Evolutionary conservation across 2,113 vertebrate species (phyloP), one percentile per base, ranked within the genome.

Genomic region (Ginglymostoma cirratum): DNA sequence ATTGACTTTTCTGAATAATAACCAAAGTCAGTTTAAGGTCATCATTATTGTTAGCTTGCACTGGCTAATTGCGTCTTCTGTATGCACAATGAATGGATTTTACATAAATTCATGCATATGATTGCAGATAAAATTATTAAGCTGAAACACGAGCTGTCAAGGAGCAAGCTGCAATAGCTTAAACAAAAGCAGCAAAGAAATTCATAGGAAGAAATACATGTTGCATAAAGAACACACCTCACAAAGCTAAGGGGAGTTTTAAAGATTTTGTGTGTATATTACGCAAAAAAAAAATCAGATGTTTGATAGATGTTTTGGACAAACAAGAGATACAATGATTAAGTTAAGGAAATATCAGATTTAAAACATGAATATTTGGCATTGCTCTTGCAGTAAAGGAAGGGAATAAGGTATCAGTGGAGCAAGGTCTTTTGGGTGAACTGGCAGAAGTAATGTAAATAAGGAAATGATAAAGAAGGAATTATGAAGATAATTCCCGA

Each of bases 1-100:
- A 69, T 94, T 42, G 90, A 93, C 34, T 93, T 93, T 65, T 67
- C 90, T 38, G 17, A 23, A 42, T n/a, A 93, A 93, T 67, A 93
- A 5, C 34, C 90, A 93, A 67, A 66, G 61, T 65, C 90, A 93
- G 65, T 38, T 14, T 38, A 17, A 65, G 34, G 90, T 38, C 34
- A 93, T 93, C 61, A 65, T 2, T 38, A 19, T 17, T 93, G 34
- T 30, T 34, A 38, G 61, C 45, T 12, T 6, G 65, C 27, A 15
- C 89, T 92, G 89, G 42, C 7, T 27, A 10, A 27, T 55, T 24
- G 48, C 24, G 24, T 15, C 61, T 42, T 94, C n/a, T 23, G 23
- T n/a, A 42, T 42, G 7, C 55, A 27, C 15, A 7, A 61, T 52
- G 12, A 89, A 89, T 61, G 12, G 61, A 55, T 55, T 61, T 89